Percentiles rank a stretch among this genome's conserved stretches.
phyloP scores from a whole-genome alignment of 2,113 vertebrate species.

The Festucalex cinctus region DNA sequence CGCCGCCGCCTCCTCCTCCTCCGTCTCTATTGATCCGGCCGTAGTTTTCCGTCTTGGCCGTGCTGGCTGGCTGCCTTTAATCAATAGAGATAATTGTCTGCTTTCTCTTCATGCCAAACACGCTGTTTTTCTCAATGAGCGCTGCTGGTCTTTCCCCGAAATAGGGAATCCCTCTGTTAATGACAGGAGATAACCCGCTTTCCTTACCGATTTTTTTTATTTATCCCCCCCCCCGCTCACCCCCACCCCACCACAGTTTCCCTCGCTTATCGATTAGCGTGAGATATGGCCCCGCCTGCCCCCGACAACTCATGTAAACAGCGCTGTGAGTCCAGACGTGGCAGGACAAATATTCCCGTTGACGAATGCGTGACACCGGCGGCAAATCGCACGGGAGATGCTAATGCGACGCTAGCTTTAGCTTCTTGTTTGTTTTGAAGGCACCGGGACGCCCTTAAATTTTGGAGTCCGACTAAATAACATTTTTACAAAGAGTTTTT shows the following conservation, averaged over 20 bases:
- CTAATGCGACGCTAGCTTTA: background rate
- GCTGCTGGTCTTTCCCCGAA: slow-evolving; percentile 72
- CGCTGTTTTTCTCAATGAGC: slow-evolving; percentile 79
- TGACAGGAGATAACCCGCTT: slow-evolving; percentile 80
- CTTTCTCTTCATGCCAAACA: slow-evolving; percentile 80
- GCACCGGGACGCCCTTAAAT: too few relatives aligned
- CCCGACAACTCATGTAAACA: slow-evolving; percentile 72
- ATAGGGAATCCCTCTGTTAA: slow-evolving; percentile 73
- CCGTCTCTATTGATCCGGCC: slow-evolving; percentile 76
- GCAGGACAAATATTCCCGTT: background rate
- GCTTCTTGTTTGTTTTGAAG: background rate
- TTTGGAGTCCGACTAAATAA: background rate
- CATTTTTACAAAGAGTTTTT: background rate
- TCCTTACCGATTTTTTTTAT: slow-evolving; percentile 73
- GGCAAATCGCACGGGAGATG: background rate
- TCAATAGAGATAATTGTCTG: slow-evolving; percentile 85
- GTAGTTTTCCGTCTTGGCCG: slow-evolving; percentile 78
- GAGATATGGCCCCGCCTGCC: slow-evolving; percentile 71
- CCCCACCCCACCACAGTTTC: slow-evolving; percentile 24
- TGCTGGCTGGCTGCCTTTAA: slow-evolving; percentile 80
- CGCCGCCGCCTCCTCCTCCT: slow-evolving; percentile 34
- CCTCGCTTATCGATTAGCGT: slow-evolving; percentile 76
- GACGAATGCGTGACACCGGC: slow-evolving; percentile 15
- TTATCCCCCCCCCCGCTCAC: slow-evolving; percentile 8
- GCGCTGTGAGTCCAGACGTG: slow-evolving; percentile 43